phyloP scores from a whole-genome alignment of 2,113 vertebrate species.

The Paramormyrops kingsleyae region DNA sequence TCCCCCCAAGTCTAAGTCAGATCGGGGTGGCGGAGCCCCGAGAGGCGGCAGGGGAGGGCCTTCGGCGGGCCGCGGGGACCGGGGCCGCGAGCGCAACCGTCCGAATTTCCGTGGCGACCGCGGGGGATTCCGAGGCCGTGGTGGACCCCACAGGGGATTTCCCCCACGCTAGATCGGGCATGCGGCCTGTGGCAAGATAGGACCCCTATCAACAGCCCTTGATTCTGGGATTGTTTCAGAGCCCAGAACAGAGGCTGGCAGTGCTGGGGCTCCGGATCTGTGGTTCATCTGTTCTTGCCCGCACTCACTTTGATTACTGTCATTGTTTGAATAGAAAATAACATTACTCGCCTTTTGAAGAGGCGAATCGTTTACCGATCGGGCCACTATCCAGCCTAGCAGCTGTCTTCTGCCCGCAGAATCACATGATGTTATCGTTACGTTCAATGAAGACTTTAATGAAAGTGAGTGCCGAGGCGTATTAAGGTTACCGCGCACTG shows the following conservation, averaged over 20 bases:
- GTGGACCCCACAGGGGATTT: slow-evolving; percentile 86
- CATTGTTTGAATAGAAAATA: background rate
- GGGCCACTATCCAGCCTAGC: background rate
- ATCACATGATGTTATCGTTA: background rate
- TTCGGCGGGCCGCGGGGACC: slow-evolving; percentile 75
- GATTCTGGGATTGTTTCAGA: background rate
- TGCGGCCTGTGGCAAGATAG: background rate
- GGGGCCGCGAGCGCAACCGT: slow-evolving; percentile 85
- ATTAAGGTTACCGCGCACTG: background rate
- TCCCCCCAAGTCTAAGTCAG: slow-evolving; percentile 79
- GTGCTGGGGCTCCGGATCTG: background rate
- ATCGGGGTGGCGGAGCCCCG: slow-evolving; percentile 80
- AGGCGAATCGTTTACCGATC: background rate
- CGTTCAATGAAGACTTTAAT: background rate
- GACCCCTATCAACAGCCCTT: background rate
- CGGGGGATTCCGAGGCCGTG: slow-evolving; percentile 84
- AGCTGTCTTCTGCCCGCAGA: background rate
- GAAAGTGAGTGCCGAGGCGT: background rate
- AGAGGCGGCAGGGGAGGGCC: slow-evolving; percentile 83
- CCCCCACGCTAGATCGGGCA: slow-evolving; percentile 65
- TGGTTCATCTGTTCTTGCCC: background rate
- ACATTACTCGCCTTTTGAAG: background rate
- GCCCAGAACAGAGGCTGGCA: background rate
- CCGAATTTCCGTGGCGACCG: slow-evolving; percentile 90
- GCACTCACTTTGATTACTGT: background rate